Evolutionary conservation across 2,797 vertebrate genomes (phyloP).

Genomic region (Sciurus carolinensis): DNA sequence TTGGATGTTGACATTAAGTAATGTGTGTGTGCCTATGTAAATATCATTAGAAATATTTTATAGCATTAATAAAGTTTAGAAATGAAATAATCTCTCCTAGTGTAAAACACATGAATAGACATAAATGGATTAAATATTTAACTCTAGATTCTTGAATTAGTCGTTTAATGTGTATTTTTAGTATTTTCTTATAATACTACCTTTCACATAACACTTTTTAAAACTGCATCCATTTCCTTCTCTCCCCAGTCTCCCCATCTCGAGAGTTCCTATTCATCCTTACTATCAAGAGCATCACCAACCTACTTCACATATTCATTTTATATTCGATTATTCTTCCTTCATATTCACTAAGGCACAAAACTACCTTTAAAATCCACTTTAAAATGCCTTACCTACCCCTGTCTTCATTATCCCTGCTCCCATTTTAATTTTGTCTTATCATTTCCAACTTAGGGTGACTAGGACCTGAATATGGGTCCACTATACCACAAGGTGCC

Average conservation of each 20-base stretch:
- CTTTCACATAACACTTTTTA: background rate
- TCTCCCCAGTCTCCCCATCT: background rate
- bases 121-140: slow-evolving; percentile 16
- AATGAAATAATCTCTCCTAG: background rate
- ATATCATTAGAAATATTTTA: background rate
- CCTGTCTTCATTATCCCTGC: background rate
- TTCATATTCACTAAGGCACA: background rate
- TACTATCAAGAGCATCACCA: background rate
- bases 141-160: background rate
- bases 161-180: background rate
- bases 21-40: background rate
- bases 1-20: background rate
- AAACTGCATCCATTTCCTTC: background rate
- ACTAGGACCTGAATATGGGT: background rate
- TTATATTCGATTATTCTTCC: background rate
- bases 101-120: background rate
- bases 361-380: background rate
- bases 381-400: background rate
- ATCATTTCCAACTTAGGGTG: background rate
- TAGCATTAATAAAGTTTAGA: background rate
- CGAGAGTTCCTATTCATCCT: background rate
- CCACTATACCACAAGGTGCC: background rate
- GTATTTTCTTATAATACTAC: background rate
- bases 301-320: background rate
- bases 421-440: background rate